Evolutionary conservation across 1,140 invertebrate species (phyloP).

Genomic region (Leptinotarsa defecta): DNA sequence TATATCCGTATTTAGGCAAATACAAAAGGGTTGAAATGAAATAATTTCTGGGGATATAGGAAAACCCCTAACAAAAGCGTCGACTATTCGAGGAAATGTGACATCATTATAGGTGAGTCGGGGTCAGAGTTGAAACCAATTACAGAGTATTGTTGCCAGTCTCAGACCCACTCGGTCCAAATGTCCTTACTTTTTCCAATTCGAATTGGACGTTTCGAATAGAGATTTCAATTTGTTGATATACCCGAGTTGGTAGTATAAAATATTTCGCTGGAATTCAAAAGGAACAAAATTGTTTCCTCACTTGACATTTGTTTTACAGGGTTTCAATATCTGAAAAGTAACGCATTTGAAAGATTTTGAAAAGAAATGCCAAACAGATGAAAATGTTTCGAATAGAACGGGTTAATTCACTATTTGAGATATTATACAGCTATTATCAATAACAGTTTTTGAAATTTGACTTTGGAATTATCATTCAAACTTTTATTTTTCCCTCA

Average conservation of each 20-base stretch:
- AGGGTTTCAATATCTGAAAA: no score
- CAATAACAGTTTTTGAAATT: no score
- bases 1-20: neutral
- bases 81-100: constrained; percentile 27
- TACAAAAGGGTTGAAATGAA: constrained; percentile 7
- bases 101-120: constrained; percentile 42
- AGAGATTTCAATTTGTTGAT: constrained; percentile 44
- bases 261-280: constrained; percentile 16
- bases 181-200: constrained; percentile 29
- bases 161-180: constrained; percentile 37
- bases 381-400: no score
- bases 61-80: constrained; percentile 8
- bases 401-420: no score
- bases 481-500: no score
- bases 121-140: constrained; percentile 46
- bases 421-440: no score
- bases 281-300: no score
- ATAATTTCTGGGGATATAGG: constrained; percentile 5
- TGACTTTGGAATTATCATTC: no score
- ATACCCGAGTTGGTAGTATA: constrained; percentile 22
- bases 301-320: no score
- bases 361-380: no score
- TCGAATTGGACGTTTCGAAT: constrained; percentile 26
- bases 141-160: constrained; percentile 44
- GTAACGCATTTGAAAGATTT: no score